These are phyloP conservation scores for Tipula vernalis DNA, from an alignment of 2,888 invertebrate species.

Conservation along the genomic window DNA sequence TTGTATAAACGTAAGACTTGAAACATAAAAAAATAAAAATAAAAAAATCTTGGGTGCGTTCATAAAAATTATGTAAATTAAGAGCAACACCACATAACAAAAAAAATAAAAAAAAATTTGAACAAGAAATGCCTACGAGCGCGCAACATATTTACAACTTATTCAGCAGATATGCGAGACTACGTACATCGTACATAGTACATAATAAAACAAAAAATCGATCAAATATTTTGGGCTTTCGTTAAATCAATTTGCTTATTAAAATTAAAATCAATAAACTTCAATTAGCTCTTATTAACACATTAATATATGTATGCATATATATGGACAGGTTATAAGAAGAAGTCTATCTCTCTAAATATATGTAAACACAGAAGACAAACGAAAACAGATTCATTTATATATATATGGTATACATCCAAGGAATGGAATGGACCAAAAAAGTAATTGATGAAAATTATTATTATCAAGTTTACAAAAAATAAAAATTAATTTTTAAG, in stretches of 20 bases:
- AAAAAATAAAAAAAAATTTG: background rate
- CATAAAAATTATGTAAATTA: background rate
- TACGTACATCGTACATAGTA: background rate
- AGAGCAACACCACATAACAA: background rate
- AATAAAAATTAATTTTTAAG: background rate
- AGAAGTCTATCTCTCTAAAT: background rate
- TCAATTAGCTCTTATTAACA: background rate
- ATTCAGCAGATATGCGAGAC: background rate
- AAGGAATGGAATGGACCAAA: background rate
- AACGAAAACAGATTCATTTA: background rate
- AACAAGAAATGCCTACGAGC: background rate
- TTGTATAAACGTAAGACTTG: background rate
- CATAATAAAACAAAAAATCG: background rate
- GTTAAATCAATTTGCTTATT: background rate
- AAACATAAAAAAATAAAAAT: background rate
- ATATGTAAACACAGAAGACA: background rate
- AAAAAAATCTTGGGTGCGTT: background rate
- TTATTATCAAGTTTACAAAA: background rate
- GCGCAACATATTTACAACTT: background rate
- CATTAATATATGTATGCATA: background rate
- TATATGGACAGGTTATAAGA: background rate
- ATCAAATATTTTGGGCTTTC: background rate
- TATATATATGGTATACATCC: background rate
- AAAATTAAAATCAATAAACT: constrained; percentile 4
- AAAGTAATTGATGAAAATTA: background rate